These are phyloP conservation scores for Sinocyclocheilus rhinocerous DNA, from an alignment of 2,113 vertebrate species.

Conservation along the genomic window DNA sequence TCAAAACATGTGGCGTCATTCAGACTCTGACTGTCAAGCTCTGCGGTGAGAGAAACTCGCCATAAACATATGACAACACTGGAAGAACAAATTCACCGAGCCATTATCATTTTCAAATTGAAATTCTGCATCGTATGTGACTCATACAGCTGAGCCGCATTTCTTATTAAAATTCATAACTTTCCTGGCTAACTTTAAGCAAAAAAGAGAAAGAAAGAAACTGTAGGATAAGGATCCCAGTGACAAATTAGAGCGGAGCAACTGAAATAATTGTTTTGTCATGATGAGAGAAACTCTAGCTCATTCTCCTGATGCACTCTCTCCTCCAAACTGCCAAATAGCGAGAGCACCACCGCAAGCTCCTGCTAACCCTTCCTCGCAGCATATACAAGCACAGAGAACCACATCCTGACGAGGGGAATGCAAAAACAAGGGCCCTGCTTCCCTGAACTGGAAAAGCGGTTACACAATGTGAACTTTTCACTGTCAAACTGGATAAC, in stretches of 20 bases:
- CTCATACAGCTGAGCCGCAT: conserved; percentile 46
- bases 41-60: conserved; percentile 59
- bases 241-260: conserved; percentile 59
- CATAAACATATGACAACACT: conserved; percentile 56
- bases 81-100: conserved; percentile 60
- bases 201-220: conserved; percentile 30
- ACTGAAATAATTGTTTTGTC: conserved; percentile 73
- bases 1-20: conserved; percentile 57
- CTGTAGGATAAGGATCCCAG: conserved; percentile 22
- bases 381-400: conserved; percentile 73
- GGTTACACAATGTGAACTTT: conserved; percentile 82
- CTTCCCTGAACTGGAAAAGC: conserved; percentile 78
- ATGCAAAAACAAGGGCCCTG: conserved; percentile 71
- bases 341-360: conserved; percentile 70
- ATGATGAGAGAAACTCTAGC: conserved; percentile 73
- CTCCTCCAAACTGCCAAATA: conserved; percentile 67
- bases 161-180: conserved; percentile 53
- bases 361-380: conserved; percentile 71
- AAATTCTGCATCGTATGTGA: conserved; percentile 59
- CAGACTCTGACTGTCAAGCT: conserved; percentile 59
- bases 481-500: conserved; percentile 73
- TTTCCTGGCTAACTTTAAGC: conserved; percentile 54
- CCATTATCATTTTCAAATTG: conserved; percentile 64
- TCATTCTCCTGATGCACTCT: conserved; percentile 73
- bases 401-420: conserved; percentile 79